Evolutionary conservation across 1,140 invertebrate genomes (phyloP), one percentile per base, ranked within the genome.

Genomic region (Belonocnema kinseyi): DNA sequence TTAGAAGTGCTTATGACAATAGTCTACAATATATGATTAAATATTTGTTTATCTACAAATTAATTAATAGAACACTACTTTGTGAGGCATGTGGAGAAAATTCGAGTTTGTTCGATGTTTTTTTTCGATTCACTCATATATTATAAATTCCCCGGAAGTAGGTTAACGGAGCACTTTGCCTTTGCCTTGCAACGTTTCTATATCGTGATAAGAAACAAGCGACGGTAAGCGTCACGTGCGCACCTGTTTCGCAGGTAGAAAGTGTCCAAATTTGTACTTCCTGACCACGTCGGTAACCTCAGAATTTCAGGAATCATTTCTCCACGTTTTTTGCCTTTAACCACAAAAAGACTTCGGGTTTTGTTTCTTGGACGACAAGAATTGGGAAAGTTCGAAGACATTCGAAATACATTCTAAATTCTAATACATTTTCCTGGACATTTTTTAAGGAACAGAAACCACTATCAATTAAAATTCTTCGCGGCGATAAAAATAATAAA

Each of bases 231-330:
- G 78, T 83, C 83, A 82, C 84, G 81, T 78, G 82, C 81, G 78
- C 83, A 86, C 83, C 82, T 86, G 83, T 84, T 83, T 72, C 51
- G 54, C 77, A 72, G 85, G 85, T 90, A 89, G 88, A 90, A 89
- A 90, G 88, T 88, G 87, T 83, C 87, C 84, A 86, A 87, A 88
- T 88, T 88, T 85, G 83, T 88, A 85, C 80, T 85, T 75, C 61
- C 77, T 61, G 61, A 40, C 26, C 61, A 13, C 72, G 50, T 50
- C 74, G 58, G 53, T 50, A 46, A 46, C 66, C 53, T 54, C 50
- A 19, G 19, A 46, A 53, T 71, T 77, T 76, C 40, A 72, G 51
- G 72, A 46, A 52, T 51, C 14, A n/a, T 54, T 17, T 71, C 54
- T 46, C 50, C 16, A n/a, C 16, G 46, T 73, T 51, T 21, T 21